These are phyloP conservation scores for Pheosia gnoma DNA, from an alignment of 2,888 invertebrate genomes.

Conservation along the genomic window DNA sequence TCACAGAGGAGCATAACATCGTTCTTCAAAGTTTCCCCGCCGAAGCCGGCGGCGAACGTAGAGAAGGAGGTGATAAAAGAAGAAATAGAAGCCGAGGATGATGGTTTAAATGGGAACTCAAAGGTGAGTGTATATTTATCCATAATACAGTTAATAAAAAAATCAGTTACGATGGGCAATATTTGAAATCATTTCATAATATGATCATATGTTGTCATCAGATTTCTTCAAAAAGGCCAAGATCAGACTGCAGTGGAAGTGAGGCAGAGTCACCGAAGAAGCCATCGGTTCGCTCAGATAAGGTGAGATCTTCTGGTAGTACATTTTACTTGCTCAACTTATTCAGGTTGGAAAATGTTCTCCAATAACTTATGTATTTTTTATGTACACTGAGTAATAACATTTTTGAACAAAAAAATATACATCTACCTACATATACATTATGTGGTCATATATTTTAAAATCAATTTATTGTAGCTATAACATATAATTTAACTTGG, in stretches of 20 bases:
- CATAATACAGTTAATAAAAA: not conserved
- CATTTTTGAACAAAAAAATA: too few relatives aligned
- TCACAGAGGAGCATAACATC: constrained; percentile 77
- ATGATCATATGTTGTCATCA: constrained; percentile 25
- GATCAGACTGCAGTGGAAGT: constrained; percentile 64
- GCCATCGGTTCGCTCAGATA: constrained; percentile 35
- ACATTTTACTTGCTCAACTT: too few relatives aligned
- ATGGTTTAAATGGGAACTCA: constrained; percentile 32
- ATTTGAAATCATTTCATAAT: not conserved
- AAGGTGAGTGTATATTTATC: constrained; percentile 37
- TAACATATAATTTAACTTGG: too few relatives aligned
- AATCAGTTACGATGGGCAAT: not conserved
- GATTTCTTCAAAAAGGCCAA: constrained; percentile 60
- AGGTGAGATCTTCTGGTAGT: constrained; percentile 35
- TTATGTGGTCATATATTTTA: too few relatives aligned
- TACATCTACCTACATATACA: too few relatives aligned
- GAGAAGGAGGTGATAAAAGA: constrained; percentile 24
- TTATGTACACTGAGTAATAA: too few relatives aligned
- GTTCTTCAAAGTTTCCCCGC: constrained; percentile 71
- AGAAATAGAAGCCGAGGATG: constrained; percentile 20
- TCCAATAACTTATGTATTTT: too few relatives aligned
- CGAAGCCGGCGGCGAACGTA: constrained; percentile 41
- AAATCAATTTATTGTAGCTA: too few relatives aligned
- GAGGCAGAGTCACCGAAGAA: constrained; percentile 45
- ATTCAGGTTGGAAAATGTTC: too few relatives aligned